These are phyloP conservation scores for Gavia stellata DNA, from an alignment of 2,113 vertebrate genomes.

Conservation along the genomic window DNA sequence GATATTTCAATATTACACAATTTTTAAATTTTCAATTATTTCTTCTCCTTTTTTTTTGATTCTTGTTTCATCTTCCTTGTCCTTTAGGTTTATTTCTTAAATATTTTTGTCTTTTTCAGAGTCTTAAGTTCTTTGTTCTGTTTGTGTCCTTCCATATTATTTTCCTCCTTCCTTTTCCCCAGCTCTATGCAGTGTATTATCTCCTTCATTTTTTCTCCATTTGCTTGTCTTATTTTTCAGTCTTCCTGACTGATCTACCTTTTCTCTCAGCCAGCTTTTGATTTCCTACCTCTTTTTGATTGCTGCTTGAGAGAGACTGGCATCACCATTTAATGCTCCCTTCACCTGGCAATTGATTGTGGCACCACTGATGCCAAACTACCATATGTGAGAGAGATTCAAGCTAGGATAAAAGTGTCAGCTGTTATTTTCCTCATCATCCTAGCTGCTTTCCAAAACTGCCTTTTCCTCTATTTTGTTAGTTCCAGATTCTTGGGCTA, in stretches of 20 bases:
- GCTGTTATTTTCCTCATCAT: background rate
- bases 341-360: background rate
- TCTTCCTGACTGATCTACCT: background rate
- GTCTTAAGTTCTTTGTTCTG: background rate
- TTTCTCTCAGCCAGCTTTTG: background rate
- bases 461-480: background rate
- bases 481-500: background rate
- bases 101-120: background rate
- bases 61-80: background rate
- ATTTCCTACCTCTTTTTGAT: background rate
- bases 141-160: background rate
- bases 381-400: background rate
- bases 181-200: background rate
- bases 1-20: background rate
- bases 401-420: background rate
- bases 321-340: background rate
- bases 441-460: background rate
- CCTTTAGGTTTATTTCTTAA: background rate
- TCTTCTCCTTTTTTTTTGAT: background rate
- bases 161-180: background rate
- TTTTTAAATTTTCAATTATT: background rate
- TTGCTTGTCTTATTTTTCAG: background rate
- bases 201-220: background rate
- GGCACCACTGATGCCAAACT: background rate
- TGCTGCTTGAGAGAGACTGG: background rate